phyloP scores from a whole-genome alignment of 2,888 invertebrate genomes.

The Euzophera pinguis region DNA sequence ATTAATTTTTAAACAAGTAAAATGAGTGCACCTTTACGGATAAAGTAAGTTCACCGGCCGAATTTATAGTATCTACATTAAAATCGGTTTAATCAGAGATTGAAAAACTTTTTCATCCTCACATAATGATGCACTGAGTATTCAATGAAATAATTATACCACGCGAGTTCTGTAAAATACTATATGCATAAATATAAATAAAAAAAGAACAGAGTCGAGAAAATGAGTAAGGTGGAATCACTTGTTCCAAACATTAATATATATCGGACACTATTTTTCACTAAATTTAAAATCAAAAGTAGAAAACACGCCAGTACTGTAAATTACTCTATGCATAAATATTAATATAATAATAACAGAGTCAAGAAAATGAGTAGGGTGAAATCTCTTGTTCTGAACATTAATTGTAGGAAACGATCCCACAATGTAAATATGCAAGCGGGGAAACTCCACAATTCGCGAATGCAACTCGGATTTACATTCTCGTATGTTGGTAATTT shows the following conservation, averaged over 20 bases:
- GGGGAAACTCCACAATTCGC: conserved; percentile 24
- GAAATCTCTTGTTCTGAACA: conserved; percentile 26
- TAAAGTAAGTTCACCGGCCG: no score
- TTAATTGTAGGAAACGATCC: conserved; percentile 31
- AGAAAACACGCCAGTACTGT: no score
- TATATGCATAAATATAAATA: background rate
- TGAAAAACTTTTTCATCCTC: no score
- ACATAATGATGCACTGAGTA: no score
- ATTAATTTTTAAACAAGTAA: no score
- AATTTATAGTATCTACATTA: no score
- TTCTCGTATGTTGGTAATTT: background rate
- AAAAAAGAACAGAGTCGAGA: conserved; percentile 24
- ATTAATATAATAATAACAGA: conserved; percentile 14
- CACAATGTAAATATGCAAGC: conserved; percentile 36
- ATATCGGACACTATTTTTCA: no score
- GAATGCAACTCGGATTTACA: conserved; percentile 20
- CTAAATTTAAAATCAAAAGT: no score
- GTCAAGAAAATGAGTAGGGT: conserved; percentile 38
- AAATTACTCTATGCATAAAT: background rate
- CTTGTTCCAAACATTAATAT: conserved; percentile 31
- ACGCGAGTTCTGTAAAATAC: no score
- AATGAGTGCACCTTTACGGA: no score
- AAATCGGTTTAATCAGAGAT: no score
- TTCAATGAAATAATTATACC: no score
- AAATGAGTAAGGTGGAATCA: conserved; percentile 37